These are phyloP conservation scores for Periophthalmus modestus DNA, from an alignment of 2,113 vertebrate genomes.

Conservation along the genomic window DNA sequence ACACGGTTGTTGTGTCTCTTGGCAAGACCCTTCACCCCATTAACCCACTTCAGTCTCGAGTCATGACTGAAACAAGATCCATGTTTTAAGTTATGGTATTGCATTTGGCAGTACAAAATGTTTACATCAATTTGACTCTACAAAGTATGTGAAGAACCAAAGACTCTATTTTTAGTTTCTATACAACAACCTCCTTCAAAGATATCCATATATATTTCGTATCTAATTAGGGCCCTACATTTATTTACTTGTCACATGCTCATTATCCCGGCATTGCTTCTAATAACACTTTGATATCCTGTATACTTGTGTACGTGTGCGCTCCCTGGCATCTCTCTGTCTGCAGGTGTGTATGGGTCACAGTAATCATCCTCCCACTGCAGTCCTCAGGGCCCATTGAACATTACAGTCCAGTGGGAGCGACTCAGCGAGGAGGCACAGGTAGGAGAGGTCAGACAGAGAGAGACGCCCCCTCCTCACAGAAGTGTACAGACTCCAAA, in stretches of 20 bases:
- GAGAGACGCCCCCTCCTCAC: slow-evolving; percentile 26
- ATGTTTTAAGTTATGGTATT: too few species aligned
- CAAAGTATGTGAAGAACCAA: too few species aligned
- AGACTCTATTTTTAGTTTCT: background rate
- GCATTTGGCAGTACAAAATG: too few species aligned
- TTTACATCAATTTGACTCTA: too few species aligned
- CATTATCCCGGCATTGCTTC: slow-evolving; percentile 28
- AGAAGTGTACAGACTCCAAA: background rate
- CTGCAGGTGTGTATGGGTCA: slow-evolving; percentile 38
- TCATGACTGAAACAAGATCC: too few species aligned
- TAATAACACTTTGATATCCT: slow-evolving; percentile 21
- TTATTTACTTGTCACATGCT: slow-evolving; percentile 30
- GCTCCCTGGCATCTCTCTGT: background rate
- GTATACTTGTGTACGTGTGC: background rate
- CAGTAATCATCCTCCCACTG: slow-evolving; percentile 34
- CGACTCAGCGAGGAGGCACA: slow-evolving; percentile 13
- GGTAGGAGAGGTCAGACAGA: slow-evolving; percentile 20
- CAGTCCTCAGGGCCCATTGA: slow-evolving; percentile 14
- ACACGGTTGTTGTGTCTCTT: too few species aligned
- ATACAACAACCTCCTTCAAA: slow-evolving; percentile 16
- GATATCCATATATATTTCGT: background rate
- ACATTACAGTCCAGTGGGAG: slow-evolving; percentile 27
- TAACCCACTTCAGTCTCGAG: too few species aligned
- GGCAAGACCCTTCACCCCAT: too few species aligned
- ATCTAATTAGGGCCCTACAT: slow-evolving; percentile 33